Conservation (phyloP, 2,888 invertebrate species). For the Saturnia pavonia region DNA sequence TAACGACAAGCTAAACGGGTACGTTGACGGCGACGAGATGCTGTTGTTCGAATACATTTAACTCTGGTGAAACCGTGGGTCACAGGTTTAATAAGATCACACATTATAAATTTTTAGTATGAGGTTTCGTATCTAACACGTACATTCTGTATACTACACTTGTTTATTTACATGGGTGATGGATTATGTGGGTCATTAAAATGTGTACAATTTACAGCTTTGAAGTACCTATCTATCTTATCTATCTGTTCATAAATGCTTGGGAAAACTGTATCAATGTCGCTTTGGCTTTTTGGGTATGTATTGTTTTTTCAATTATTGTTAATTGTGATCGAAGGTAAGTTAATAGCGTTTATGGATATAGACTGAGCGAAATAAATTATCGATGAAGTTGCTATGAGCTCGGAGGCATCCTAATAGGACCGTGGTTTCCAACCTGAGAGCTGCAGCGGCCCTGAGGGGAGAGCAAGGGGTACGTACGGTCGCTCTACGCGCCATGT, state of each 20-base stretch:
- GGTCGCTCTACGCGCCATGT: too few relatives aligned
- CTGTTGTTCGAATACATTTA: too few relatives aligned
- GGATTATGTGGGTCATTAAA: not conserved
- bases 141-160: not conserved
- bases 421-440: not conserved
- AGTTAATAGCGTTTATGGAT: not conserved
- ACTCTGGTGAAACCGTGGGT: too few relatives aligned
- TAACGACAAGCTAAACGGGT: too few relatives aligned
- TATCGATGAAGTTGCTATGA: not conserved
- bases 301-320: not conserved
- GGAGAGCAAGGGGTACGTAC: too few relatives aligned
- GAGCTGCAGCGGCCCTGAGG: too few relatives aligned
- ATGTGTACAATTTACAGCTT: not conserved
- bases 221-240: too few relatives aligned
- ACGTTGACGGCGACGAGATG: too few relatives aligned
- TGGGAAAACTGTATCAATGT: not conserved
- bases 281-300: conserved; percentile 3
- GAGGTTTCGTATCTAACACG: not conserved
- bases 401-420: not conserved
- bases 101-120: not conserved
- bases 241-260: not conserved
- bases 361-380: not conserved
- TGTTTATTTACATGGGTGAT: not conserved
- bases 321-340: not conserved
- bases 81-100: too few relatives aligned